Evolutionary conservation across 1,140 invertebrate species (phyloP).

Genomic region (Sycophaga agraensis): DNA sequence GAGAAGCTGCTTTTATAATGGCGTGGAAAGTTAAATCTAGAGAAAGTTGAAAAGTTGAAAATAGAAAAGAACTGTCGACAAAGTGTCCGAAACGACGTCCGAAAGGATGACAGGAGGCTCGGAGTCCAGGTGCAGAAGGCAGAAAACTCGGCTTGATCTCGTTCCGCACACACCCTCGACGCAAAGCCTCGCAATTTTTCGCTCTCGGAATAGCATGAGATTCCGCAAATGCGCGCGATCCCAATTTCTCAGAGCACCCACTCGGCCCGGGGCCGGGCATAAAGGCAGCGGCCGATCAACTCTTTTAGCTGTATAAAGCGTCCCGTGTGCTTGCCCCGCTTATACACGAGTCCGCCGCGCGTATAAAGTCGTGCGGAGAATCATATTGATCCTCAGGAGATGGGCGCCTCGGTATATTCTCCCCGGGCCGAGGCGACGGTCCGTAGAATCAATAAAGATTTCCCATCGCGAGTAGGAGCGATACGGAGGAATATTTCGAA

Average conservation of each 20-base stretch:
- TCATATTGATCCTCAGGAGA: slow-evolving; percentile 45
- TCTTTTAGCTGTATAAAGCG: not conserved
- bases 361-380: slow-evolving; percentile 23
- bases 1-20: no score
- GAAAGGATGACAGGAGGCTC: not conserved
- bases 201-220: slow-evolving; percentile 3
- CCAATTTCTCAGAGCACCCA: slow-evolving; percentile 16
- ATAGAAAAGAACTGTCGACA: not conserved
- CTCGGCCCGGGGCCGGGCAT: no score
- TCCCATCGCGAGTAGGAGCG: slow-evolving; percentile 35
- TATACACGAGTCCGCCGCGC: slow-evolving; percentile 4
- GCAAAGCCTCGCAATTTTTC: slow-evolving; percentile 24
- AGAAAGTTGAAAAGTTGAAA: no score
- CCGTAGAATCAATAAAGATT: slow-evolving; percentile 49
- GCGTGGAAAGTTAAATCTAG: no score
- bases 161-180: not conserved
- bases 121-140: no score
- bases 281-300: no score
- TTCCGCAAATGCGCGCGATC: slow-evolving; percentile 12
- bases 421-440: slow-evolving; percentile 18
- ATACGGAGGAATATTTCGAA: slow-evolving; percentile 43
- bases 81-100: not conserved
- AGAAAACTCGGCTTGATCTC: slow-evolving; percentile 4
- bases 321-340: not conserved
- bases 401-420: no score